Evolutionary conservation across 2,797 vertebrate species (phyloP), one percentile per base, ranked within the genome.

Genomic region (Heliangelus exortis): DNA sequence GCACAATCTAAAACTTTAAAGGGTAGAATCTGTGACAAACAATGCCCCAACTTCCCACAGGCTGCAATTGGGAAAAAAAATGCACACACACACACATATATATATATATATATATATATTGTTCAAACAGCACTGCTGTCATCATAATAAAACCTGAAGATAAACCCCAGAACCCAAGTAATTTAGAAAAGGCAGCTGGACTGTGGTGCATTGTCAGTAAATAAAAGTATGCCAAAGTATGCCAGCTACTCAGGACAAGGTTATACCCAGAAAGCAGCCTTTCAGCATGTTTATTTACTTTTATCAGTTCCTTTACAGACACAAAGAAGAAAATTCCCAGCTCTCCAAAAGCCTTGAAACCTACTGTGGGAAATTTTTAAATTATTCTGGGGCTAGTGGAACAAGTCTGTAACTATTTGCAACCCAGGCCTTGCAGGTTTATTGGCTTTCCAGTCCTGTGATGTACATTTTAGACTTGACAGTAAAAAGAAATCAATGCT

Each of bases 401-500:
- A 48, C 75, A 75, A 72, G 34, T 9, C 69, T 62, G 5, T 4
- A 54, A 45, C 66, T 72, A 25, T 73, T 55, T 73, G 43, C 71
- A 90, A 39, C 7, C 71, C 73, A 66, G 76, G 67, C 72, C 41
- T 62, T 34, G 72, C 33, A 61, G 33, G 63, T 82, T 88, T 51
- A 84, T 95, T 93, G 63, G 51, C 84, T 93, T 89, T 63, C 91
- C 77, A 82, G 29, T 18, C 31, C 89, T 1, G 1, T 6, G 1
- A 66, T 75, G 85, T 72, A 80, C 50, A 77, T 95, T 79, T 86
- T 13, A 90, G 43, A 33, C 45, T 25, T 25, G 75, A 77, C 78
- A 92, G 58, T 53, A 85, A 84, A 90, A 93, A 88, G 81, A 88
- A 95, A 95, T 79, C 90, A 72, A 33, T 89, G 74, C 39, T 69